Percentiles rank a stretch among this genome's conserved stretches.
These are phyloP conservation scores for Sphaerophoria taeniata DNA, from an alignment of 2,888 invertebrate species.

Conservation along the genomic window DNA sequence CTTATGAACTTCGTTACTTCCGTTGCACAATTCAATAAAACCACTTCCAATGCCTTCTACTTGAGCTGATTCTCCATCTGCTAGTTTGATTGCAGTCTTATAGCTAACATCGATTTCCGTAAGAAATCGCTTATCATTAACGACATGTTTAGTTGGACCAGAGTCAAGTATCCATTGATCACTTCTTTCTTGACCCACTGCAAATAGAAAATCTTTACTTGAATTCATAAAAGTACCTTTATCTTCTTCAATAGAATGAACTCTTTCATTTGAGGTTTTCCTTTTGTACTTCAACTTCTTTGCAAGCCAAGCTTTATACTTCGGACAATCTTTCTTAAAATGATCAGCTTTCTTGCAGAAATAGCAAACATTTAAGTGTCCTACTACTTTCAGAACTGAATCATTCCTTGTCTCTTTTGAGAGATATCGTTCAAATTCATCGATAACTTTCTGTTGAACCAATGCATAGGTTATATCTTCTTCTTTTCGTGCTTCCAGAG, in stretches of 20 bases:
- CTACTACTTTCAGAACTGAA: too few relatives aligned
- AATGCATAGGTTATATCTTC: not conserved
- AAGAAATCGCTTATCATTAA: not conserved
- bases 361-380: too few relatives aligned
- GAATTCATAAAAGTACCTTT: not conserved
- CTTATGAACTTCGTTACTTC: not conserved
- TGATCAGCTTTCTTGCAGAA: not conserved
- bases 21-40: not conserved
- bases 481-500: not conserved
- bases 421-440: too few relatives aligned
- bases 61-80: not conserved
- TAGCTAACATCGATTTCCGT: not conserved
- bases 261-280: not conserved
- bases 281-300: not conserved
- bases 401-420: too few relatives aligned
- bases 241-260: not conserved
- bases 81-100: not conserved
- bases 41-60: conserved; percentile 35
- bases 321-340: not conserved
- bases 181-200: not conserved
- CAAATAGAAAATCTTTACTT: not conserved
- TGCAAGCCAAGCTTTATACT: not conserved
- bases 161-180: conserved; percentile 2
- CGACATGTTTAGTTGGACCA: conserved; percentile 4
- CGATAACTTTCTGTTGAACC: not conserved